Base-by-base conservation (phyloP, 2,888 invertebrate genomes). In the Cetonia aurata region DNA sequence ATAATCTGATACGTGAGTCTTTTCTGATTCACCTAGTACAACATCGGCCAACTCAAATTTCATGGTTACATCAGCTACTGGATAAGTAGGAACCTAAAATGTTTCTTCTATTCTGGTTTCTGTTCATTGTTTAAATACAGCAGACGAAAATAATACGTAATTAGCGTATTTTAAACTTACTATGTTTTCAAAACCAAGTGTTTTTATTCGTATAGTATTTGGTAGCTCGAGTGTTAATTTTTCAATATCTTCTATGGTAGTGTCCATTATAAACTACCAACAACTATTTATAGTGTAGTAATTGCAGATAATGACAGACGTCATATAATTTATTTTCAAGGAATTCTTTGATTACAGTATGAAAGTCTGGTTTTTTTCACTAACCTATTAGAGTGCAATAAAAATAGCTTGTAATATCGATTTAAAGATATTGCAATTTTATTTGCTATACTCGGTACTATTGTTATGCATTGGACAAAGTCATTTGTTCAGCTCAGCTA, bases 41-140 rank as follows among this genome's bases (percentile, higher is more conserved):
- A 15, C 67, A n/a, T 76, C 77, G 17, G 73, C 25, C 71, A 75
- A 76, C 65, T 76, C 74, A 15, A 78, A 74, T 53, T 73, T 71
- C 19, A 78, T 74, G 67, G 72, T 75, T 33, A 81, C 71, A 57
- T 80, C 80, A 8, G 80, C 75, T 19, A 76, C 71, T 13, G 78
- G 76, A 72, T 75, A 80, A 33, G 70, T 73, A 33, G 75, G 73
- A 66, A 72, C 75, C 76, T 75, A 65, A 69, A 75, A 60, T 48
- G 13, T 48, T 10, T 48, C 1, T 13, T 48, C 6, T 15, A 33
- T 33, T n/a, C n/a, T n/a, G n/a, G n/a, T n/a, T n/a, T n/a, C n/a
- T n/a, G n/a, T n/a, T n/a, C n/a, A n/a, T n/a, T n/a, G n/a, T n/a
- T n/a, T n/a, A n/a, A n/a, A n/a, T n/a, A n/a, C n/a, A n/a, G n/a